phyloP scores from a whole-genome alignment of 1,140 invertebrate species.

The Zaprionus gabonicus region DNA sequence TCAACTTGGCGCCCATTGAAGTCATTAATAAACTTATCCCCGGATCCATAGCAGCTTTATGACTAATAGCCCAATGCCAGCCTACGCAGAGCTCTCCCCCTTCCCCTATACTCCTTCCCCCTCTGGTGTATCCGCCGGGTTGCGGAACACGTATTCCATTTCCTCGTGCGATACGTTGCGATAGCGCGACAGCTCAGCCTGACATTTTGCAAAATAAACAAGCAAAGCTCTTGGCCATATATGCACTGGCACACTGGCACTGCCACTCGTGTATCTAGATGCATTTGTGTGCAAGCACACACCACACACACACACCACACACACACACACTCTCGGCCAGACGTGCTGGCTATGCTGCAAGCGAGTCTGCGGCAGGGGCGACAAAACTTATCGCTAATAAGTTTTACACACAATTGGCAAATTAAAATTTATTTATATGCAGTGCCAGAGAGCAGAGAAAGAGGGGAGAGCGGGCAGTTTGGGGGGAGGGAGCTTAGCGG shows the following conservation, averaged over 20 bases:
- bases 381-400: conserved; percentile 80
- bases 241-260: conserved; percentile 3
- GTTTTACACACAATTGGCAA: conserved; percentile 76
- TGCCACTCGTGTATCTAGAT: conserved; percentile 19
- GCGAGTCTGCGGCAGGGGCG: conserved; percentile 23
- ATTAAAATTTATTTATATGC: conserved; percentile 79
- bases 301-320: neutral
- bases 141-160: conserved; percentile 42
- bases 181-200: conserved; percentile 17
- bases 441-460: neutral
- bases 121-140: conserved; percentile 13
- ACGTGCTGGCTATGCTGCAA: neutral
- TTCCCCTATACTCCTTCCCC: neutral
- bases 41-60: conserved; percentile 66
- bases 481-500: neutral
- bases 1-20: conserved; percentile 29
- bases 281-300: conserved; percentile 14
- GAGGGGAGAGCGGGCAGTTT: neutral
- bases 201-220: conserved; percentile 51
- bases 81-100: conserved; percentile 13
- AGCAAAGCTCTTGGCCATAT: conserved; percentile 34
- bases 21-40: conserved; percentile 73
- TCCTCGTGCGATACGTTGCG: conserved; percentile 53
- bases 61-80: conserved; percentile 71
- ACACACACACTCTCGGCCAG: neutral